Percentiles rank a stretch among this genome's conserved stretches.
Evolutionary conservation across 1,140 invertebrate genomes (phyloP).

Genomic region (Drosophila insularis): DNA sequence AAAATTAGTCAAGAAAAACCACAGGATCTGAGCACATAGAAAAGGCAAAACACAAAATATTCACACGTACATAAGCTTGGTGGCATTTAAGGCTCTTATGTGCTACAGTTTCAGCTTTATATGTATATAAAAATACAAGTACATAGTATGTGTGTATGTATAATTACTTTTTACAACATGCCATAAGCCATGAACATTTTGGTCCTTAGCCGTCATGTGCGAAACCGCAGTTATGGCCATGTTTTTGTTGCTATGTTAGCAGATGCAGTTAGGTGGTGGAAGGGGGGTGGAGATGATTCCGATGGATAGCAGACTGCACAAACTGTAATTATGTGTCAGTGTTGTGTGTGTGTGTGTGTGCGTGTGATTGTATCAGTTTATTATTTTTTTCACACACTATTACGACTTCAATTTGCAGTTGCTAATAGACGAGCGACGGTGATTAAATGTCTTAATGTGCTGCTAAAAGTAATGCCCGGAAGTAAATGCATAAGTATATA

Average conservation of each 20-base stretch:
- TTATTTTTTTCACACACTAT: constrained; percentile 51
- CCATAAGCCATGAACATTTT: constrained; percentile 39
- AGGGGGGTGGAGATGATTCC: neutral
- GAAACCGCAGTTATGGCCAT: constrained; percentile 32
- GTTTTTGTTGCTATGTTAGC: neutral
- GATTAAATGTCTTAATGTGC: constrained; percentile 59
- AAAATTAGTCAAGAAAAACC: neutral
- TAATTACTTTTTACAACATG: constrained; percentile 42
- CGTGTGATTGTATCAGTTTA: constrained; percentile 42
- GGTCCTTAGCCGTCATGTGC: constrained; percentile 31
- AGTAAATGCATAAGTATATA: neutral
- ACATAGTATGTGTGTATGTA: constrained; percentile 29
- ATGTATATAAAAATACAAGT: neutral
- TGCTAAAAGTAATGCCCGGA: constrained; percentile 29
- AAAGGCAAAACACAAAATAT: neutral
- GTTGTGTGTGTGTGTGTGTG: neutral
- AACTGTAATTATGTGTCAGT: constrained; percentile 15
- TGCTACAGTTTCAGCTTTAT: neutral
- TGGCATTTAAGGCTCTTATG: constrained; percentile 6
- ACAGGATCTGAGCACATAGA: neutral
- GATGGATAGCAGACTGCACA: constrained; percentile 16
- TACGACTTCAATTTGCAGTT: constrained; percentile 40
- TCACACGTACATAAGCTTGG: neutral
- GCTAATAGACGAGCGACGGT: constrained; percentile 34
- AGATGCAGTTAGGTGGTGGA: constrained; percentile 12